Base-by-base conservation (phyloP, 2,888 invertebrate genomes). In the Metellina segmentata region DNA sequence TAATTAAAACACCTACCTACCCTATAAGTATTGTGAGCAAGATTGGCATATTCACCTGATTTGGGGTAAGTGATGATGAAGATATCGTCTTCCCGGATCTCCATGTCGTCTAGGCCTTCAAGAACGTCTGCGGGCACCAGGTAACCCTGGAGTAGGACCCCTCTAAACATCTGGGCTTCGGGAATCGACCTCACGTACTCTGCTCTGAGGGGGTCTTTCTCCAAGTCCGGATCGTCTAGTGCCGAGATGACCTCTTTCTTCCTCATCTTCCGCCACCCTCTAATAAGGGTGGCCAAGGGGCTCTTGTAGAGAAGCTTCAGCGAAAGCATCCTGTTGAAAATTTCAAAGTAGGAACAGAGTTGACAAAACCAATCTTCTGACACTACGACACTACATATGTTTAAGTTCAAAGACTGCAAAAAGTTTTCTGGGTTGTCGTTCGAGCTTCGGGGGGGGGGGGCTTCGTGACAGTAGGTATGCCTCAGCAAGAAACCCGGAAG, bases 1-100 rank as follows among this genome's bases (percentile, higher is more conserved):
- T n/a, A n/a, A n/a, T n/a, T n/a, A n/a, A n/a, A n/a, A n/a, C n/a
- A n/a, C n/a, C n/a, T n/a, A n/a, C n/a, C n/a, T n/a, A n/a, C n/a
- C n/a, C n/a, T n/a, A n/a, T n/a, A n/a, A n/a, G n/a, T n/a, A n/a
- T n/a, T 34, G 34, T 34, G 34, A 2, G 34, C 34, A 34, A 4
- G 34, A 4, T 34, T 34, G n/a, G 34, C 34, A 34, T 6, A 9
- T 48, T 70, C 94, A 97, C 98, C 98, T 94, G 98, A 98, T 94
- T 98, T 96, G 0, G 98, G 98, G 95, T 97, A 98, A 9, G 98
- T 98, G 74, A 97, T 96, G 95, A 98, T 96, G 97, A 98, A 98
- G 0, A 98, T 96, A 94, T 98, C 98, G 93, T 97, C 97, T 1
- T 96, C 96, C 88, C 96, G 95, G 2, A 98, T 96, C 85, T 97